Evolutionary conservation across 2,113 vertebrate genomes (phyloP).

Genomic region (Brienomyrus longianalis): DNA sequence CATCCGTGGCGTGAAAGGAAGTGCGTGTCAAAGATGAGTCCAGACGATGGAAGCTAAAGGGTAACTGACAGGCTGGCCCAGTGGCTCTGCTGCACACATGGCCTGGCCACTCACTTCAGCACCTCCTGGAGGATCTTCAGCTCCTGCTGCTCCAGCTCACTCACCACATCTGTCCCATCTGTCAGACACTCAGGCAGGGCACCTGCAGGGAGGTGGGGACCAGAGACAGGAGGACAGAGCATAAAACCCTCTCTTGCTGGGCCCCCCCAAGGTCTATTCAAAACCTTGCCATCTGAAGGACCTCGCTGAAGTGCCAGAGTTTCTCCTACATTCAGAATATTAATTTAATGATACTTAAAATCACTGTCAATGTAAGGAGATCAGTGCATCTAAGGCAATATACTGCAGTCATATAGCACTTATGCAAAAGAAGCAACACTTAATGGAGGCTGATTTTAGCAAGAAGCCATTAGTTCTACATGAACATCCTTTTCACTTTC

Average conservation of each 20-base stretch:
- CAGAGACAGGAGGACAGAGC: background rate
- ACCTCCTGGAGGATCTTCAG: slow-evolving; percentile 90
- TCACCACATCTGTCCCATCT: slow-evolving; percentile 81
- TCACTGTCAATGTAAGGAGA: background rate
- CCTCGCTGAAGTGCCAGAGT: background rate
- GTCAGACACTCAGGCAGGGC: slow-evolving; percentile 87
- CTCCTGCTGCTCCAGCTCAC: slow-evolving; percentile 87
- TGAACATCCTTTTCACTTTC: background rate
- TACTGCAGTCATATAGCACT: background rate
- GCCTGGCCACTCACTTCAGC: slow-evolving; percentile 67
- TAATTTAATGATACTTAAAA: background rate
- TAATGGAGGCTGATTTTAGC: background rate
- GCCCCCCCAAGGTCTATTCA: background rate
- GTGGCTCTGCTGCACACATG: no score
- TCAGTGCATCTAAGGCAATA: background rate
- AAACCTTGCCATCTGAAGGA: background rate
- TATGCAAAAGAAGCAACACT: background rate
- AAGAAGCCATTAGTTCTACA: background rate
- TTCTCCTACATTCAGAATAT: background rate
- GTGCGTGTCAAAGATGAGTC: background rate
- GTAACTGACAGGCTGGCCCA: background rate
- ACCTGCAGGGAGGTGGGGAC: slow-evolving; percentile 52
- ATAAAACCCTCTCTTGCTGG: background rate
- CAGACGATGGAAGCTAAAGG: background rate
- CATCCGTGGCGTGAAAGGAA: background rate